Evolutionary conservation across 2,113 vertebrate species (phyloP), one percentile per base, ranked within the genome.

Genomic region (Coryphaenoides rupestris): DNA sequence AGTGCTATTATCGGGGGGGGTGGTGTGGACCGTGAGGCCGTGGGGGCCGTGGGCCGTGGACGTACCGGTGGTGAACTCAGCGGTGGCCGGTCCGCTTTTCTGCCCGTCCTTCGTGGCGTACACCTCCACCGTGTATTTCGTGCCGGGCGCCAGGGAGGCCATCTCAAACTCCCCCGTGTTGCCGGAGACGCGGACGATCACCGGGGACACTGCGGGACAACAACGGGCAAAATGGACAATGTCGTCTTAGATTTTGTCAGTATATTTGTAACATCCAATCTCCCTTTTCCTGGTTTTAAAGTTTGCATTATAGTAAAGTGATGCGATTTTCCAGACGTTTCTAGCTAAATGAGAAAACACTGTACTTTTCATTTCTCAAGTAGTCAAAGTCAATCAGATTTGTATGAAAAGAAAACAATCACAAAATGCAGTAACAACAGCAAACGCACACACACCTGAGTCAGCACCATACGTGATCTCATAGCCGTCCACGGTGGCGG

Each of bases 151-250:
- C 17, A 99, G 91, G 0, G 85, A 86, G 55, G 72, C 73, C 82
- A 99, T 91, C 62, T 94, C 88, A 0, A 92, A 94, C 75, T 97
- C 95, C 64, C 92, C 91, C 0, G 83, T 94, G 89, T 96, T 95
- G 53, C 95, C 95, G 0, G 95, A 93, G 3, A 99, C 93, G 0
- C 79, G 83, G 78, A 91, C 89, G 0, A 89, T 92, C 33, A 92
- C 78, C 23, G 87, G 88, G 26, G 91, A 68, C 47, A 80, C 96
- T 98, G 72, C 3, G 63, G 12, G 19, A 49, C n/a, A n/a, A n/a
- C n/a, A n/a, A n/a, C 0, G 22, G 14, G 12, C 1, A 55, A 14
- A 21, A 21, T 3, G 5, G 15, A n/a, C 1, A 16, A 50, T n/a
- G n/a, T n/a, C n/a, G n/a, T n/a, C n/a, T n/a, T n/a, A n/a, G n/a